Percentiles rank a stretch among this genome's conserved stretches.
phyloP scores from a whole-genome alignment of 1,140 invertebrate genomes.

The Zaprionus tsacasi region DNA sequence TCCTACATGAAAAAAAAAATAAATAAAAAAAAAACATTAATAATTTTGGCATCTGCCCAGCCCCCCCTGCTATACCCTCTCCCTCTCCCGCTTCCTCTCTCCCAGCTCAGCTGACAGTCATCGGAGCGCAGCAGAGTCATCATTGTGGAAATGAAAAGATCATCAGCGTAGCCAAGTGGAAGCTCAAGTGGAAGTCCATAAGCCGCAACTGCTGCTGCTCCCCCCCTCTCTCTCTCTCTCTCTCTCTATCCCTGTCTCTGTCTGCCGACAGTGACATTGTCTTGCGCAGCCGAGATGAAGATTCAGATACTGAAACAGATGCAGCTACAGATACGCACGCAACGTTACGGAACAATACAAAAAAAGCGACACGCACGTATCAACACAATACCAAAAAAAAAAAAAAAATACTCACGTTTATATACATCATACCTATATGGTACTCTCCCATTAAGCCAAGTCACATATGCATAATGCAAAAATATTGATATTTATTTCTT shows the following conservation, averaged over 20 bases:
- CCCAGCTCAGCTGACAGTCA: conserved; percentile 15
- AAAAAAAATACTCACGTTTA: conserved; percentile 4
- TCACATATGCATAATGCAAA: background rate
- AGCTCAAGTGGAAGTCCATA: conserved; percentile 5
- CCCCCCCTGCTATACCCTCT: background rate
- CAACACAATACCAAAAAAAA: conserved; percentile 12
- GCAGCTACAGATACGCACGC: conserved; percentile 25
- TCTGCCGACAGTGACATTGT: conserved; percentile 47
- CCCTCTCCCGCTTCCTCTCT: background rate
- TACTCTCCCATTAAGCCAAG: background rate
- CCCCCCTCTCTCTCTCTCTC: background rate
- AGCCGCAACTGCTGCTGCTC: conserved; percentile 2
- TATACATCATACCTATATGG: background rate
- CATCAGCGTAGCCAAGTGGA: conserved; percentile 1
- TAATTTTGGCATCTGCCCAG: conserved; percentile 22
- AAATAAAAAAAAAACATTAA: conserved; percentile 12
- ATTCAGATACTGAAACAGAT: background rate
- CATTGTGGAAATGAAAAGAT: conserved; percentile 17
- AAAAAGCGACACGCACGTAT: background rate
- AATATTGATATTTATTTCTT: background rate
- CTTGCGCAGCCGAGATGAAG: conserved; percentile 10
- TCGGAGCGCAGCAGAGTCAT: conserved; percentile 26
- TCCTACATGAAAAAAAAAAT: background rate
- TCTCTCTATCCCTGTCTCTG: background rate
- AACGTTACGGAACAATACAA: conserved; percentile 23